Base-by-base conservation (phyloP, 1,140 invertebrate genomes). In the Temnothorax longispinosus region DNA sequence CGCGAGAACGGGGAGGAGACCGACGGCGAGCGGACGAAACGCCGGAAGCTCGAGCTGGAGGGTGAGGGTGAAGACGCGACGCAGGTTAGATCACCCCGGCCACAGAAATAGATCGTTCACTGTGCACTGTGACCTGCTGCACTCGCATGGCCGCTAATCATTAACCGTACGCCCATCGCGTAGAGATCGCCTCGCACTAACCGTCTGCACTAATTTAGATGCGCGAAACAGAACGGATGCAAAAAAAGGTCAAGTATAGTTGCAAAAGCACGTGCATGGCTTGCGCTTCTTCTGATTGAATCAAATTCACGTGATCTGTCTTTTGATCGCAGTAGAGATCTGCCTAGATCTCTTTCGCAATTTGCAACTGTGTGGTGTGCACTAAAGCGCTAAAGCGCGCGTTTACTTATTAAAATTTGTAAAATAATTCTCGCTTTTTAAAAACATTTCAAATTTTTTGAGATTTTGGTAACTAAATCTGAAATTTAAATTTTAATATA, bases 41-140 rank as follows among this genome's bases (percentile, higher is more conserved):
- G 95, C 77, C 93, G 91, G 77, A 94, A 95, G 76, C 92, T 95
- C 78, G 95, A 95, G 7, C 78, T 95, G 78, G 95, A 95, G 85
- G 95, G 95, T 78, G 96, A 96, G 92, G 94, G 93, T 88, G 96
- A 96, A 90, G 96, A 95, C 74, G 95, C 95, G 85, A 95, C 96
- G 76, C 96, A 96, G 93, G 96, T 97, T 95, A 95, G 95, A 93
- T 92, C 93, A 90, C 81, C 86, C 87, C 90, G 87, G 84, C 88
- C 86, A 88, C 91, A 93, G 88, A 93, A 93, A 92, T 94, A 93
- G 44, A 72, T 81, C 76, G n/a, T 35, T 81, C 56, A 47, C 72
- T 27, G 27, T 75, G 62, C 76, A 88, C 87, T 67, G 64, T 85
- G 90, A 92, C 85, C 88, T 90, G 85, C 91, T 81, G 87, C 87